A percentile compares a stretch with the other conserved stretches of the same genome.
Conservation (phyloP, 1,140 invertebrate species). For the Neelides sp. region DNA sequence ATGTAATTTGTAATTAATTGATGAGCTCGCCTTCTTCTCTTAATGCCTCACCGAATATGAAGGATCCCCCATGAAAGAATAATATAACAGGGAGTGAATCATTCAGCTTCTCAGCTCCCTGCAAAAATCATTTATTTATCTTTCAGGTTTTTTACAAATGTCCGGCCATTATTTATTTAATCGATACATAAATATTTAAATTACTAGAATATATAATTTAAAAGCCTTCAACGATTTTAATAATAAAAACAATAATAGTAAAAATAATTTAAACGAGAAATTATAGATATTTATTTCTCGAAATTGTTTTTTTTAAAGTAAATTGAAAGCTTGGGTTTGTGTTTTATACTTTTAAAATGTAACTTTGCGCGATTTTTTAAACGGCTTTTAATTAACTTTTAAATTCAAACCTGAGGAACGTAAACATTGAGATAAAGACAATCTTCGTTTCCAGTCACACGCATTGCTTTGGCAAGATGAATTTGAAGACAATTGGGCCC, state of each 20-base stretch:
- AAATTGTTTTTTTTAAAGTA: not conserved
- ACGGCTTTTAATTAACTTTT: not conserved
- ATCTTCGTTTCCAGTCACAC: constrained; percentile 40
- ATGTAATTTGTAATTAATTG: not conserved
- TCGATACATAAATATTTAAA: constrained; percentile 4
- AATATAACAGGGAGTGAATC: constrained; percentile 18
- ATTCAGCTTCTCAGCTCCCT: constrained; percentile 10
- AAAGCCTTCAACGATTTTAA: not conserved
- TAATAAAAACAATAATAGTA: not conserved
- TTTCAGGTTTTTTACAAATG: no score
- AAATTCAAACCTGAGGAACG: constrained; percentile 34
- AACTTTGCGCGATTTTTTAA: not conserved
- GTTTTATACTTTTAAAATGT: not conserved
- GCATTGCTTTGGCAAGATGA: constrained; percentile 9
- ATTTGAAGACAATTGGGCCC: constrained; percentile 13
- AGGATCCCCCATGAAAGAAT: constrained; percentile 16
- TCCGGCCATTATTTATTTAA: not conserved
- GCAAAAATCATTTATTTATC: no score
- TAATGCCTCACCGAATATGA: not conserved
- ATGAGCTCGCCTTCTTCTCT: not conserved
- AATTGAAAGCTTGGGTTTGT: not conserved
- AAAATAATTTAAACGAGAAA: no score
- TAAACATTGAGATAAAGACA: constrained; percentile 49
- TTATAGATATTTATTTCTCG: constrained; percentile 6
- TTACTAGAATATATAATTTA: not conserved